Conservation (phyloP, 2,113 vertebrate genomes). For the Phyllopteryx taeniolatus region DNA sequence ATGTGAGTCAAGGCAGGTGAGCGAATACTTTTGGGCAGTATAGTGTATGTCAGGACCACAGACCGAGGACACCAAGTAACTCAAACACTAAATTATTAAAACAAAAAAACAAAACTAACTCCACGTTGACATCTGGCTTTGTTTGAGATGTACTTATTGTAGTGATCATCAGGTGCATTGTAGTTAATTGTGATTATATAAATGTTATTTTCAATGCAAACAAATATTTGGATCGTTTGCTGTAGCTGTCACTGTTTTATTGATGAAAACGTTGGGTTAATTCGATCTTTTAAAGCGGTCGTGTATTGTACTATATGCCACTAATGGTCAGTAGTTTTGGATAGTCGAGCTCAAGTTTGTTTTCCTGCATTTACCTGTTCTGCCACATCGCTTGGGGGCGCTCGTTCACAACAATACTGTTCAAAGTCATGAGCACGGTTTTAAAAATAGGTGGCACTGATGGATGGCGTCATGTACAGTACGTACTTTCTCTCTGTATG, state of each 20-base stretch:
- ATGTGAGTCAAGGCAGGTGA: too few relatives aligned
- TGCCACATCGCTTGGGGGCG: constrained; percentile 46
- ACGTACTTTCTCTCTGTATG: too few relatives aligned
- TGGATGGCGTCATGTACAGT: neutral
- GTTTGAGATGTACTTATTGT: too few relatives aligned
- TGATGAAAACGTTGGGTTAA: neutral
- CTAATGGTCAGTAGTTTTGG: neutral
- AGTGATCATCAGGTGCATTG: neutral
- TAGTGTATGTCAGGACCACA: too few relatives aligned
- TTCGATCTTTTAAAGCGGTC: too few relatives aligned
- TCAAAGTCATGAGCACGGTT: neutral
- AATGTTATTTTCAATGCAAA: neutral
- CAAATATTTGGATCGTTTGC: neutral
- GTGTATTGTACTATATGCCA: neutral
- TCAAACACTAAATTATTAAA: too few relatives aligned
- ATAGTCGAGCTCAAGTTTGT: neutral
- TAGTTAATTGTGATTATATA: neutral
- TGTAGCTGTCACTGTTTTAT: neutral
- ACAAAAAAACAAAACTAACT: too few relatives aligned
- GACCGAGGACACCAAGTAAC: too few relatives aligned
- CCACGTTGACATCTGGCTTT: too few relatives aligned
- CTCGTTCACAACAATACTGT: constrained; percentile 28
- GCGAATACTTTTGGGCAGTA: too few relatives aligned
- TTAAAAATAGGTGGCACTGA: neutral
- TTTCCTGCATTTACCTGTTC: neutral